Evolutionary conservation across 2,888 invertebrate genomes (phyloP), one percentile per base, ranked within the genome.

Genomic region (Torymus auratus): DNA sequence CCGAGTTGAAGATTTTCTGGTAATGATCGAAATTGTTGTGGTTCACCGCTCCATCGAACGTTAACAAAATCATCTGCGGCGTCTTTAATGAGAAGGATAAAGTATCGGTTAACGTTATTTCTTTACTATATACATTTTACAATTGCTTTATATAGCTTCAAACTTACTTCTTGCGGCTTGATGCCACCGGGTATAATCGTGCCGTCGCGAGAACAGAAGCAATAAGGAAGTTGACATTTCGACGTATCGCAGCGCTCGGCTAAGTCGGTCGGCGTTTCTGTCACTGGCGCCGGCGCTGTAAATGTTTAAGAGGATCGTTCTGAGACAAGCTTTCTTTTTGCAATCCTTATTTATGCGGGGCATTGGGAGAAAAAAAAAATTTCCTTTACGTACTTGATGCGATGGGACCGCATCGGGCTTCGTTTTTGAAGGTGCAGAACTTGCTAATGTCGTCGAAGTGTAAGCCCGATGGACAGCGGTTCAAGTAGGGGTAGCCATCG

Each of bases 191-290:
- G 98, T 85, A 97, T 96, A 82, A 94, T 89, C 4, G 97, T 97
- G 56, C 98, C 98, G 91, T 98, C 97, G 89, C 96, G 95, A 56
- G 97, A 97, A 90, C 98, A 98, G 92, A 95, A 97, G 90, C 98
- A 98, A 88, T 97, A 96, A 0, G 98, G 98, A 86, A 98, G 92
- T 83, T 92, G 92, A 89, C 98, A 98, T 82, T 94, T 93, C 0
- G 93, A 91, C 0, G 93, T 91, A 86, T 97, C 95, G 89, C 98
- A 98, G 91, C 94, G 95, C 79, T 93, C 93, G 0, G 97, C 97
- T 86, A 96, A 92, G 90, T 97, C 96, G 72, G 94, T 91, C 1
- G 97, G 96, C 10, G 95, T 92, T 89, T 97, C 97, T 1, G 97
- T 97, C 71, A 94, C 92, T 0, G 97, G 96, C 1, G 96, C 95